Evolutionary conservation across 1,140 invertebrate genomes (phyloP), one percentile per base, ranked within the genome.

Genomic region (Gonatopus flavifemur): DNA sequence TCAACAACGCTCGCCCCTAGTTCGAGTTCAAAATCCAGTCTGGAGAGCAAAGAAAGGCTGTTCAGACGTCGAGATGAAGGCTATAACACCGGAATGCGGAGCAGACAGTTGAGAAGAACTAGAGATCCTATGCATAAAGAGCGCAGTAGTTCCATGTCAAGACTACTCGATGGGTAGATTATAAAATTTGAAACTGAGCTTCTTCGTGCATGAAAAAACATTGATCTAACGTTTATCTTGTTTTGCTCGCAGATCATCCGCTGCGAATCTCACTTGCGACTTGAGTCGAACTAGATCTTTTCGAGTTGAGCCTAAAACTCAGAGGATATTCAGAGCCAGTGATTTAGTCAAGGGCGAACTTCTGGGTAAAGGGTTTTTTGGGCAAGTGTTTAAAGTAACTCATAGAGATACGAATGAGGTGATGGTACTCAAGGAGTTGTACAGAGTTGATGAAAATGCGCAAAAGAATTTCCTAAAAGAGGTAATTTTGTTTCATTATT

Each of bases 351-450:
- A 90, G 77, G 93, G 93, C 22, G 91, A 94, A 70, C 80, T 96
- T 2, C 74, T 97, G 5, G 94, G 94, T 7, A 89, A 92, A 70
- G 94, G 94, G 16, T 96, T 96, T 78, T 97, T 96, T 72, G 94
- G 94, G 1, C 90, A 94, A 74, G 89, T 92, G 12, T 93, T 86
- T 68, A 90, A 93, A 79, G 93, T 95, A 16, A 95, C 91, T 2
- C 93, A 96, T 71, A 84, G 87, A 44, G 86, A 91, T 52, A 96
- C 93, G 0, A 87, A 87, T 44, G 93, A 97, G 78, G 87, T 95
- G 12, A 96, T 96, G 93, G 94, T 97, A 38, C 82, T 97, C 12
- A 97, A 97, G 69, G 93, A 96, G 70, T 81, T 97, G 49, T 94
- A 94, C 73, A 82, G 92, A 42, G 91, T 96, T 18, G 93, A 96